Evolutionary conservation across 2,888 invertebrate species (phyloP).

Genomic region (Netelia inedita): DNA sequence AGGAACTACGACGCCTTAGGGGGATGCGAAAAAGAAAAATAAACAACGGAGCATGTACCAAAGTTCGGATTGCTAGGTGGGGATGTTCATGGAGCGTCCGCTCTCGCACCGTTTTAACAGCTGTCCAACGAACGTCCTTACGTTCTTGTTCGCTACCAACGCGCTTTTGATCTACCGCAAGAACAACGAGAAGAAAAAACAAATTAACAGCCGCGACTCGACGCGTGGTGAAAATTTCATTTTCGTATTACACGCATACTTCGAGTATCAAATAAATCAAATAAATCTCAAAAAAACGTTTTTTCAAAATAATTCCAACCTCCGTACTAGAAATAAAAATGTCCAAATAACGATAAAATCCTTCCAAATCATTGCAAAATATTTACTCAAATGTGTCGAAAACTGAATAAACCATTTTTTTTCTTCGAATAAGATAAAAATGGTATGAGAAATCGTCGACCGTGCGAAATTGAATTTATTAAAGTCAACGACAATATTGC

Average conservation of each 20-base stretch:
- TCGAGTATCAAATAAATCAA: neutral
- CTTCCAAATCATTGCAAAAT: neutral
- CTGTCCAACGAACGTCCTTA: conserved; percentile 55
- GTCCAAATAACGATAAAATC: neutral
- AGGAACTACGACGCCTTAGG: conserved; percentile 39
- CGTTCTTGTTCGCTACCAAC: conserved; percentile 6
- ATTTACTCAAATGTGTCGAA: neutral
- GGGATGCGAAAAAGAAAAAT: conserved; percentile 61
- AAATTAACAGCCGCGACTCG: neutral
- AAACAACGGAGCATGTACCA: conserved; percentile 37
- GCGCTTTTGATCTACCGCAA: conserved; percentile 3
- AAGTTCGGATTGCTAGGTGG: conserved; percentile 26
- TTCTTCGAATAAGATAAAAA: neutral
- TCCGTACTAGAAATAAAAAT: no score
- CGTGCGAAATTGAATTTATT: conserved; percentile 24
- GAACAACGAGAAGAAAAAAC: conserved; percentile 8
- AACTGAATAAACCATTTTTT: neutral
- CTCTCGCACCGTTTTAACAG: conserved; percentile 47
- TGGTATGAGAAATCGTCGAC: conserved; percentile 29
- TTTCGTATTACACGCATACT: neutral
- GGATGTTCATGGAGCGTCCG: conserved; percentile 33
- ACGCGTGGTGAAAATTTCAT: neutral
- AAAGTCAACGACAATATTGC: conserved; percentile 29
- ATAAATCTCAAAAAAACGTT: neutral
- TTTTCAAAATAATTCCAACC: neutral